Base-by-base conservation (phyloP, 2,797 vertebrate species). In the Dallia pectoralis region DNA sequence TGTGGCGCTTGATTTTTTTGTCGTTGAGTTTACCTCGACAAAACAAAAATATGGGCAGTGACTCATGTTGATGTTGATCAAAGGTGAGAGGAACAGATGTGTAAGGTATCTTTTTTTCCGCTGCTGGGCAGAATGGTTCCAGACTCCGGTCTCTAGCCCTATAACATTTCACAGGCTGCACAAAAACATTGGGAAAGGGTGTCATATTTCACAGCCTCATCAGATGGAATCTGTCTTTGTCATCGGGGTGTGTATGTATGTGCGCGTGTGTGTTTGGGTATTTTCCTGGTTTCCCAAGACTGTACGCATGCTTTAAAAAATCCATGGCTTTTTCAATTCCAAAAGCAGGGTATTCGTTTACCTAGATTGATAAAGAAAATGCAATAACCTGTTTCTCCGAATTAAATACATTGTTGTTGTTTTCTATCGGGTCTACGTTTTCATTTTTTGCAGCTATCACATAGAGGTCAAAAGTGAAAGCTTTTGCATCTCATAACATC, bases 301-400 rank as follows among this genome's bases (percentile, higher is more conserved):
- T 30, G n/a, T 32, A 32, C 61, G 19, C 5, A 64, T 1, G 62
- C 16, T 64, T 32, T 15, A 15, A 63, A 30, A 63, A 29, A 29
- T n/a, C n/a, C n/a, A 19, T 22, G n/a, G 51, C 19, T 61, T 30
- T 30, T 63, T 32, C 16, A 32, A 19, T 63, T 18, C 29, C 15
- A 19, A 32, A 63, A 63, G 27, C 61, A 63, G 18, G 29, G 29
- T 30, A 16, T 6, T 62, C 4, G 2, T 62, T 62, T 62, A 14
- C 4, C 36, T 14, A 19, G 51, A 83, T 73, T 78, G 70, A 78
- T 75, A 71, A 40, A 14, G 18, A 71, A 18, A 64, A 77, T 76
- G 65, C 70, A 81, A 73, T 78, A 69, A 64, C 74, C 72, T 69
- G 15, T 36, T 40, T 6, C 48, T 53, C 27, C 25, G 76, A 70